These are phyloP conservation scores for Apis dorsata DNA, from an alignment of 1,140 invertebrate species.

Conservation along the genomic window DNA sequence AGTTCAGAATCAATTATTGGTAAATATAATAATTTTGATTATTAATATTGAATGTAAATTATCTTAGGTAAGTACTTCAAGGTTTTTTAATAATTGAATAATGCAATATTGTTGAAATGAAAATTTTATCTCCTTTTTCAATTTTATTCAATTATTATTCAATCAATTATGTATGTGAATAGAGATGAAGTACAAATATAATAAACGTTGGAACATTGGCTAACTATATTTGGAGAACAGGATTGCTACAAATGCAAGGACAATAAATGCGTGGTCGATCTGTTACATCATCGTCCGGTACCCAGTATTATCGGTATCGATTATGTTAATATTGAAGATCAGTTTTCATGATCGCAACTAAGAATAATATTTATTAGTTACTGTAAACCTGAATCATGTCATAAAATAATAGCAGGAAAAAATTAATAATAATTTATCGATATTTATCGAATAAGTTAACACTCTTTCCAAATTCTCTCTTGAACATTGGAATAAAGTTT, in stretches of 20 bases:
- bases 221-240: conserved; percentile 40
- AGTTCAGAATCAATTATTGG: neutral
- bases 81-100: neutral
- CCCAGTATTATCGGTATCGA: neutral
- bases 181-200: neutral
- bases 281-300: conserved; percentile 30
- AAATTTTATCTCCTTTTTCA: neutral
- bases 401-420: neutral
- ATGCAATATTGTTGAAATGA: neutral
- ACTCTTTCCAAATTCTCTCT: neutral
- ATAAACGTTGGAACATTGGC: neutral
- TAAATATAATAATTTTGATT: neutral
- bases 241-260: conserved; percentile 43
- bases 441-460: too few relatives aligned
- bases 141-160: neutral
- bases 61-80: neutral
- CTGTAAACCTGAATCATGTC: neutral
- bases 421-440: neutral
- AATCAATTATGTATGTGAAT: neutral
- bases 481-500: neutral
- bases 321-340: conserved; percentile 27
- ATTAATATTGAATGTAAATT: neutral
- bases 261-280: conserved; percentile 34
- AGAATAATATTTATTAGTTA: neutral
- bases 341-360: conserved; percentile 12